Conservation (phyloP, 2,797 vertebrate genomes). For the Todus mexicanus region DNA sequence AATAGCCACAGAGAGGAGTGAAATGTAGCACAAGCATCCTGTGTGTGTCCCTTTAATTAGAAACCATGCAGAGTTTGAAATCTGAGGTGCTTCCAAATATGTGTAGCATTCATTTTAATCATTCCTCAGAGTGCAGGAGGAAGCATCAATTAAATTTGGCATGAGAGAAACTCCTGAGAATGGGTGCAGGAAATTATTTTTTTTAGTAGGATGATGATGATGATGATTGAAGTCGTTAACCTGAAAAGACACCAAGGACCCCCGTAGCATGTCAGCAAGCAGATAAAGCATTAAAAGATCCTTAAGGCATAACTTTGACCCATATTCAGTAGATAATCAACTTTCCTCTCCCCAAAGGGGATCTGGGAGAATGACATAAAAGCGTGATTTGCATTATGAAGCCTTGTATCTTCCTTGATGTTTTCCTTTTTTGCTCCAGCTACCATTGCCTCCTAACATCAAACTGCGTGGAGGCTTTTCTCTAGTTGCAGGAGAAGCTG, state of each 20-base stretch:
- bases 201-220: background rate
- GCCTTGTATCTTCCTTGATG: conserved; percentile 50
- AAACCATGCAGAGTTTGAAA: conserved; percentile 52
- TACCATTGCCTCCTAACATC: conserved; percentile 13
- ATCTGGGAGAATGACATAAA: conserved; percentile 42
- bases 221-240: conserved; percentile 29
- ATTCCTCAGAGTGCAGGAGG: conserved; percentile 36
- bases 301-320: conserved; percentile 64
- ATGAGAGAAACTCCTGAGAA: conserved; percentile 36
- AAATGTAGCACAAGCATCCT: conserved; percentile 34
- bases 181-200: conserved; percentile 42
- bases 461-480: background rate
- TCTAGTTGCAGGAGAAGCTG: background rate
- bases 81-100: conserved; percentile 44
- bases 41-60: conserved; percentile 57
- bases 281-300: background rate
- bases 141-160: conserved; percentile 49
- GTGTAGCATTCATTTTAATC: conserved; percentile 45
- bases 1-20: conserved; percentile 11
- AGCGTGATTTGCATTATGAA: conserved; percentile 56
- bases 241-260: conserved; percentile 16
- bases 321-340: conserved; percentile 62
- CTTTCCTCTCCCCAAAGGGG: conserved; percentile 27
- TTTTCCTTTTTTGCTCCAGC: conserved; percentile 34
- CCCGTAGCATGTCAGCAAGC: background rate